Percentiles rank a stretch among this genome's conserved stretches.
phyloP scores from a whole-genome alignment of 2,113 vertebrate species.

The Cyprinodon tularosa region DNA sequence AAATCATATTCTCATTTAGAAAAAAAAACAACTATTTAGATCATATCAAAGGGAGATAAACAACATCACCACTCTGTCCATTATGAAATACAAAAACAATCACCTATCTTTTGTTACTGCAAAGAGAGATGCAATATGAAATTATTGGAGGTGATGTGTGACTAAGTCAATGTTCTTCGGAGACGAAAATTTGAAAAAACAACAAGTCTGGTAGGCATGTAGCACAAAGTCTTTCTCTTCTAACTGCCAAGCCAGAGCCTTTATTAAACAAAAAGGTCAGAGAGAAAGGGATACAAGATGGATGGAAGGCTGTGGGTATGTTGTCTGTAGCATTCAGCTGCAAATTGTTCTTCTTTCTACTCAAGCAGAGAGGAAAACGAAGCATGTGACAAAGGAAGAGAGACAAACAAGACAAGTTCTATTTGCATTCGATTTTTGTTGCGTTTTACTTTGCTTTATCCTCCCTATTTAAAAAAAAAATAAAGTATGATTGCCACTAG shows the following conservation, averaged over 20 bases:
- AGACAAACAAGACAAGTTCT: conserved; percentile 35
- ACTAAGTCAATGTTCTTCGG: conserved; percentile 26
- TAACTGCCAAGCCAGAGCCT: conserved; percentile 33
- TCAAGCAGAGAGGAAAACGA: conserved; percentile 35
- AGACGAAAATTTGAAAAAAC: conserved; percentile 27
- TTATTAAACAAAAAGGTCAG: conserved; percentile 65
- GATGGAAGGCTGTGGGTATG: conserved; percentile 44
- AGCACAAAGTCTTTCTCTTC: conserved; percentile 31
- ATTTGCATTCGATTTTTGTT: conserved; percentile 50
- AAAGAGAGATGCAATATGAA: conserved; percentile 6
- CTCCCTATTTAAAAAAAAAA: conserved; percentile 32
- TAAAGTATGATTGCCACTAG: conserved; percentile 36
- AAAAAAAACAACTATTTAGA: conserved; percentile 62
- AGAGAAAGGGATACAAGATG: conserved; percentile 37
- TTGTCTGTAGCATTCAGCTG: conserved; percentile 51
- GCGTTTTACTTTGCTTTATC: conserved; percentile 40
- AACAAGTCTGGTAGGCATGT: conserved; percentile 21
- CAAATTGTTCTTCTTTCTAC: conserved; percentile 40
- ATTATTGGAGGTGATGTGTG: conserved; percentile 17
- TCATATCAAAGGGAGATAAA: conserved; percentile 44
- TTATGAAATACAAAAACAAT: conserved; percentile 54
- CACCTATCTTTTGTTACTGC: conserved; percentile 21
- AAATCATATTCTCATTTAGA: conserved; percentile 60
- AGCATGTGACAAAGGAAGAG: conserved; percentile 30
- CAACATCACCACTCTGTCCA: conserved; percentile 26